Evolutionary conservation across 2,113 vertebrate genomes (phyloP).

Genomic region (Columbina picui): DNA sequence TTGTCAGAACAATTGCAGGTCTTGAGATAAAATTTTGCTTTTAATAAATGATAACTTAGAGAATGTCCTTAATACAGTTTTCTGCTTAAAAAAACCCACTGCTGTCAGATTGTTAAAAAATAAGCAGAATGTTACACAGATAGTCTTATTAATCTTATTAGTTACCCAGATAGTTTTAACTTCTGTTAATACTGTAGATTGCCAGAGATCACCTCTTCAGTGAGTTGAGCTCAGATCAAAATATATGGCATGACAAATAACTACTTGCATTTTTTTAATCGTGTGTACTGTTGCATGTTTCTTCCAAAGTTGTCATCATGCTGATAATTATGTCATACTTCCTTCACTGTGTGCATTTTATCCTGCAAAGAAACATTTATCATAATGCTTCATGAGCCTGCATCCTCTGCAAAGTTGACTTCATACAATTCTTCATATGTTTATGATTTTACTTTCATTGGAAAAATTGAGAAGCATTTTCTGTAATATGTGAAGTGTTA

Average conservation of each 20-base stretch:
- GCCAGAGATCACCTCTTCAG: neutral
- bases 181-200: neutral
- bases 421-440: neutral
- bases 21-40: neutral
- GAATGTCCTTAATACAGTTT: neutral
- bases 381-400: neutral
- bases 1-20: neutral
- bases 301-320: neutral
- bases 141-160: neutral
- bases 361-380: slow-evolving; percentile 5
- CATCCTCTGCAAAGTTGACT: neutral
- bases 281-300: neutral
- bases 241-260: neutral
- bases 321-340: neutral
- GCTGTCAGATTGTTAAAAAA: neutral
- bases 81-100: neutral
- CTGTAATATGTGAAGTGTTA: slow-evolving; percentile 36
- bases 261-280: neutral
- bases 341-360: neutral
- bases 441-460: neutral
- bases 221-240: neutral
- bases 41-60: neutral
- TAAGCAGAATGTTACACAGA: neutral
- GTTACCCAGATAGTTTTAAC: neutral
- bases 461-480: slow-evolving; percentile 36